phyloP scores from a whole-genome alignment of 2,113 vertebrate genomes.

The Maccullochella peelii region DNA sequence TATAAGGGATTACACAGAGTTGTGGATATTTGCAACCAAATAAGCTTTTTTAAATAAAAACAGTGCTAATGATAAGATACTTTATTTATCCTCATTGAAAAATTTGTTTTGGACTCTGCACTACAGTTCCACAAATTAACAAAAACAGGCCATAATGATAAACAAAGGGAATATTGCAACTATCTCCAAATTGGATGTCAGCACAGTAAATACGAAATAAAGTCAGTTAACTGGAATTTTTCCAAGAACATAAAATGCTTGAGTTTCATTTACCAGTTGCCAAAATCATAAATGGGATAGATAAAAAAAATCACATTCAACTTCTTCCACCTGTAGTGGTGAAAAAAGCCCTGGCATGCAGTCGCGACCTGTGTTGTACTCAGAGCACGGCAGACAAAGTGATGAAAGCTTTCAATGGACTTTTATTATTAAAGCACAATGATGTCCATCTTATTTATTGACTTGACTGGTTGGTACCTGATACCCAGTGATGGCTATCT shows the following conservation, averaged over 20 bases:
- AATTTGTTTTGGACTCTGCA: neutral
- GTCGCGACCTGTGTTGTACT: neutral
- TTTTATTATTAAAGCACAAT: neutral
- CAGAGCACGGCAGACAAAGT: neutral
- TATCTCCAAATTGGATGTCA: neutral
- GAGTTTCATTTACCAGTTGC: neutral
- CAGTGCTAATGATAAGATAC: neutral
- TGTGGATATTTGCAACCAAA: too few species aligned
- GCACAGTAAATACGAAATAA: neutral
- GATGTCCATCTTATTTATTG: neutral
- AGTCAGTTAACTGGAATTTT: neutral
- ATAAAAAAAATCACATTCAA: neutral
- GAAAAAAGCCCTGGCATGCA: neutral
- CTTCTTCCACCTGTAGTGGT: too few species aligned
- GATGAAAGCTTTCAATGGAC: neutral
- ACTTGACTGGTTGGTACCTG: conserved; percentile 81
- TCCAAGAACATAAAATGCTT: neutral
- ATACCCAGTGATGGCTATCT: conserved; percentile 96
- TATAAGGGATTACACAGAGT: neutral
- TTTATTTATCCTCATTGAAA: neutral
- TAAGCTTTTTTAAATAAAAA: too few species aligned
- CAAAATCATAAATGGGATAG: neutral
- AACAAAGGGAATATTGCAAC: neutral
- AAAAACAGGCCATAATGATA: neutral
- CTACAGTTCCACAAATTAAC: neutral